phyloP scores from a whole-genome alignment of 2,888 invertebrate species.

The Orchesella flavescens region DNA sequence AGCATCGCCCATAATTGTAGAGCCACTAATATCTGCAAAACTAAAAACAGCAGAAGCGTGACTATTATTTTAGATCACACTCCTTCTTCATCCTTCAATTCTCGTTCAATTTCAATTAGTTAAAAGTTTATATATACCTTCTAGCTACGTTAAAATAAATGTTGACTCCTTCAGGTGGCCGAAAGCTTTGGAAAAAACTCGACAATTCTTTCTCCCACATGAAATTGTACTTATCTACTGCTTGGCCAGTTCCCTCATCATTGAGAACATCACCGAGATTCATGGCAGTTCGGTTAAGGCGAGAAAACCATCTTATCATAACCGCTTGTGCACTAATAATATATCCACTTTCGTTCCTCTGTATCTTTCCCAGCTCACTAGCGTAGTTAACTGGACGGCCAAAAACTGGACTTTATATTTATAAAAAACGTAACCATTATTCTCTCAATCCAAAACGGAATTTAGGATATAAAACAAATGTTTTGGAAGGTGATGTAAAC shows the following conservation, averaged over 20 bases:
- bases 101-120: not conserved
- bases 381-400: conserved; percentile 81
- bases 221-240: conserved; percentile 76
- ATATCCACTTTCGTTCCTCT: conserved; percentile 78
- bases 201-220: conserved; percentile 66
- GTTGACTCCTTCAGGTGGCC: conserved; percentile 73
- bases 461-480: too few species aligned
- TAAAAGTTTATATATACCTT: conserved; percentile 74
- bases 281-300: conserved; percentile 79
- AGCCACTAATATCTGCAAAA: conserved; percentile 84
- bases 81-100: not conserved
- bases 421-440: too few species aligned
- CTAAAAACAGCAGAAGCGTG: conserved; percentile 74
- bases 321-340: conserved; percentile 80
- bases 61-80: too few species aligned
- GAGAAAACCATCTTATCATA: conserved; percentile 78
- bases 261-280: conserved; percentile 82
- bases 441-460: too few species aligned
- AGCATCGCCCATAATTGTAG: conserved; percentile 83
- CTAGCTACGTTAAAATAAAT: conserved; percentile 79
- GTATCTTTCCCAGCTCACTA: conserved; percentile 79
- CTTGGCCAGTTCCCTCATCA: conserved; percentile 83
- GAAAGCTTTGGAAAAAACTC: conserved; percentile 50
- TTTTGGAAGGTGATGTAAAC: not conserved
- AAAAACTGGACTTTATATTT: conserved; percentile 81